Percentiles rank a stretch among this genome's conserved stretches.
Conservation (phyloP, 2,888 invertebrate species). For the Scaptomyza cyrtandrae region DNA sequence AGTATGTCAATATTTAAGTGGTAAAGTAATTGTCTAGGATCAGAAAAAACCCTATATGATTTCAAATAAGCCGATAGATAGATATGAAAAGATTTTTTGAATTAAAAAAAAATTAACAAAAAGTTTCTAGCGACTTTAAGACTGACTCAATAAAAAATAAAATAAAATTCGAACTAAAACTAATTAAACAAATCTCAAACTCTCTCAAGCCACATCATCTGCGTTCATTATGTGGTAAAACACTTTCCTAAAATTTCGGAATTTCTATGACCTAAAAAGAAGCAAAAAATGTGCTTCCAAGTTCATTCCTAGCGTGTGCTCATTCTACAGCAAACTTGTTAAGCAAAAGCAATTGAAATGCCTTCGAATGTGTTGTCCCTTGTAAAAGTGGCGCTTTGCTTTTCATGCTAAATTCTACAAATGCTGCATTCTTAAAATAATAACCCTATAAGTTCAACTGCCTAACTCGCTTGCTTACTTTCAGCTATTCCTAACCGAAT, state of each 20-base stretch:
- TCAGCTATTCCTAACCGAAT: neutral
- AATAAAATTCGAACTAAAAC: too few species aligned
- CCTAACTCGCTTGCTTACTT: neutral
- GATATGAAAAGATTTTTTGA: too few species aligned
- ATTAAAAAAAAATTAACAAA: too few species aligned
- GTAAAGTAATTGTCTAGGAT: neutral
- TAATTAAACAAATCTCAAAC: neutral
- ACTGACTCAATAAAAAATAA: too few species aligned
- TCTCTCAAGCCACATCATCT: neutral
- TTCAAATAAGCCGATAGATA: too few species aligned
- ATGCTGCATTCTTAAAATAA: conserved; percentile 3
- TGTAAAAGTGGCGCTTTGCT: neutral
- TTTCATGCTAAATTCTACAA: neutral
- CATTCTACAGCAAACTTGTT: neutral
- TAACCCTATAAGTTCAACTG: neutral
- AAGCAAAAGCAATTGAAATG: neutral
- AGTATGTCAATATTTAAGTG: neutral
- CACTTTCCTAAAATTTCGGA: neutral
- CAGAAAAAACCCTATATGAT: neutral
- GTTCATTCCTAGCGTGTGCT: neutral
- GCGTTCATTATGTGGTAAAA: neutral
- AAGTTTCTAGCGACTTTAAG: too few species aligned
- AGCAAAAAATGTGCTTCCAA: neutral
- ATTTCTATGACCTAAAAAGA: neutral
- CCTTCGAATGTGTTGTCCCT: neutral